Evolutionary conservation across 2,797 vertebrate genomes (phyloP), one percentile per base, ranked within the genome.

Genomic region (Tamandua tetradactyla): DNA sequence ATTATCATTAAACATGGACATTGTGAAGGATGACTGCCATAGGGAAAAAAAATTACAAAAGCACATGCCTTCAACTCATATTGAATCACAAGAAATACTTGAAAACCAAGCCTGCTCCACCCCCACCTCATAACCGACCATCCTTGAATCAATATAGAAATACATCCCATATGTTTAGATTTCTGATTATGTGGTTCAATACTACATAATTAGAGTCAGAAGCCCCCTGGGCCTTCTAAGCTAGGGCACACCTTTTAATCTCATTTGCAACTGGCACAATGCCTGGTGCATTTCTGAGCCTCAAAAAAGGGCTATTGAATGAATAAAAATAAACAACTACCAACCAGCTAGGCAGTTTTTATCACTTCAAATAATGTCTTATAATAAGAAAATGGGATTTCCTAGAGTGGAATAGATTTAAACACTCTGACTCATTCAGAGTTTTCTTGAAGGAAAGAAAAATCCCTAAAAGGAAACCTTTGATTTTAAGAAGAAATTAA

Each of bases 401-500:
- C 81, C 68, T 75, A 85, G 81, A 82, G 74, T 66, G 89, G 96
- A 96, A 90, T 59, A 62, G 32, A 94, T 92, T 94, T 55, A 22
- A 85, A 86, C 62, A 86, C 68, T 3, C 25, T 95, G 94, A 93
- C 57, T 88, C 85, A 82, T 80, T 95, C 42, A 75, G 12, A 64
- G 47, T 75, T 94, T 81, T 83, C 71, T 85, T 81, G 52, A 94
- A 20, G 37, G 27, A 82, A 75, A 9, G 35, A 42, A 95, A 76
- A 88, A 68, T 49, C 69, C 71, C 62, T 76, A 42, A 92, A 95
- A 96, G 59, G 61, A 95, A 96, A 95, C 11, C 14, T 92, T 96
- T 82, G 49, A 74, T 92, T 71, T 93, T n/a, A 93, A 95, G 94
- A 84, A 94, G 76, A 94, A 95, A 94, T 95, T 92, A 96, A 96